Conservation (phyloP, 2,113 vertebrate species). For the Muscicapa adusta region DNA sequence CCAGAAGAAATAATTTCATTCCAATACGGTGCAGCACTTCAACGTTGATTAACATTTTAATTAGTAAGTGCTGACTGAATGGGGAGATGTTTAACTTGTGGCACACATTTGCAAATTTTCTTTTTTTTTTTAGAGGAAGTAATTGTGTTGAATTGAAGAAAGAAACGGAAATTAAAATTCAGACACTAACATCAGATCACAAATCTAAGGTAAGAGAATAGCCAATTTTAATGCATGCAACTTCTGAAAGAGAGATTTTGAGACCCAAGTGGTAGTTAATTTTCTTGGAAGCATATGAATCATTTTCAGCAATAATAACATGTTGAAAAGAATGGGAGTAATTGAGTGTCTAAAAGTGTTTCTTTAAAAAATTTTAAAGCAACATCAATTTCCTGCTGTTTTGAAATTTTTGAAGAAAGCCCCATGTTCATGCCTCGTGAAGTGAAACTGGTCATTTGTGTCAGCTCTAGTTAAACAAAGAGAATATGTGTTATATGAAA, state of each 20-base stretch:
- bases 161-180: slow-evolving; percentile 96
- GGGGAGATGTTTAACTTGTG: slow-evolving; percentile 63
- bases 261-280: background rate
- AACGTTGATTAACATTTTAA: slow-evolving; percentile 63
- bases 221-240: background rate
- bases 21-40: slow-evolving; percentile 16
- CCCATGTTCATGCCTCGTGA: background rate
- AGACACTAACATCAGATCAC: slow-evolving; percentile 88
- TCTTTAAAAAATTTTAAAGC: background rate
- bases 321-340: slow-evolving; percentile 36
- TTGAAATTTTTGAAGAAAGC: background rate
- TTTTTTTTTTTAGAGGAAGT: slow-evolving; percentile 82
- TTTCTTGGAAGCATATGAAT: slow-evolving; percentile 42
- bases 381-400: slow-evolving; percentile 27
- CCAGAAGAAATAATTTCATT: slow-evolving; percentile 50
- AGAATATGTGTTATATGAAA: background rate
- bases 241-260: background rate
- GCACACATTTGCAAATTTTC: slow-evolving; percentile 53
- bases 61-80: slow-evolving; percentile 44
- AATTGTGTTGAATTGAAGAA: slow-evolving; percentile 97
- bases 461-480: background rate
- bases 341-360: slow-evolving; percentile 33
- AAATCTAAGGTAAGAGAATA: slow-evolving; percentile 90
- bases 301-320: slow-evolving; percentile 20
- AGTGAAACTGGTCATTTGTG: slow-evolving; percentile 22